These are phyloP conservation scores for Melieria picta DNA, from an alignment of 2,888 invertebrate genomes.

Conservation along the genomic window DNA sequence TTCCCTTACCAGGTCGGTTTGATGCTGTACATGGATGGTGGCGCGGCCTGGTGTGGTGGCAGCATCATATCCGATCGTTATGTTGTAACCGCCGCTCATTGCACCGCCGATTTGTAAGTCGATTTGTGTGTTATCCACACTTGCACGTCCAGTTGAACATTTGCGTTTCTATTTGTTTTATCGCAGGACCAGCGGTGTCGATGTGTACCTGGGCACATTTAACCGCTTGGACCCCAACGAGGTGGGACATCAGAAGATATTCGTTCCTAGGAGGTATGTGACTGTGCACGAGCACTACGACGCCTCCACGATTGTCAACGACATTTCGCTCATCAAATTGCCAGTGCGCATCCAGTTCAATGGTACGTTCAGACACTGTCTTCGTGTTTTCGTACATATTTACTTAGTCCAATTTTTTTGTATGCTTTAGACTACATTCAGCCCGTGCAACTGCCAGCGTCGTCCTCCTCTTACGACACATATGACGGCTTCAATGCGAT, in stretches of 20 bases:
- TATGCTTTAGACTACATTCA: slow-evolving; percentile 44
- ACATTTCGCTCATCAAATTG: slow-evolving; percentile 54
- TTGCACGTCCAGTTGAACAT: no score
- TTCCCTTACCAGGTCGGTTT: slow-evolving; percentile 61
- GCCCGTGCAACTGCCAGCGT: slow-evolving; percentile 52
- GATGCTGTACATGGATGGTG: slow-evolving; percentile 38
- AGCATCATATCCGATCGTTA: slow-evolving; percentile 48
- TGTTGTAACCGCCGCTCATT: slow-evolving; percentile 54
- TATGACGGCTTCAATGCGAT: slow-evolving; percentile 50
- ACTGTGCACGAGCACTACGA: slow-evolving; percentile 46
- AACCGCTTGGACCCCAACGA: slow-evolving; percentile 46
- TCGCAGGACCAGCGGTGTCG: slow-evolving; percentile 38
- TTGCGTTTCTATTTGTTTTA: no score
- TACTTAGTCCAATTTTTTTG: neutral
- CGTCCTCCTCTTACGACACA: slow-evolving; percentile 38
- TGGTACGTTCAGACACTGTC: slow-evolving; percentile 24
- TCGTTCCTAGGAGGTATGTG: slow-evolving; percentile 45
- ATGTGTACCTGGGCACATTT: slow-evolving; percentile 47
- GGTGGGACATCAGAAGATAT: slow-evolving; percentile 43
- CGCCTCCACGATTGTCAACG: slow-evolving; percentile 43
- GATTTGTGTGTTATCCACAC: no score
- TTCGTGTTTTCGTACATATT: no score
- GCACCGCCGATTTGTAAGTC: slow-evolving; percentile 30
- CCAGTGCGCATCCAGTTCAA: slow-evolving; percentile 44
- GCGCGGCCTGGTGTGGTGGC: slow-evolving; percentile 53